Base-by-base conservation (phyloP, 2,113 vertebrate genomes). In the Cettia cetti region DNA sequence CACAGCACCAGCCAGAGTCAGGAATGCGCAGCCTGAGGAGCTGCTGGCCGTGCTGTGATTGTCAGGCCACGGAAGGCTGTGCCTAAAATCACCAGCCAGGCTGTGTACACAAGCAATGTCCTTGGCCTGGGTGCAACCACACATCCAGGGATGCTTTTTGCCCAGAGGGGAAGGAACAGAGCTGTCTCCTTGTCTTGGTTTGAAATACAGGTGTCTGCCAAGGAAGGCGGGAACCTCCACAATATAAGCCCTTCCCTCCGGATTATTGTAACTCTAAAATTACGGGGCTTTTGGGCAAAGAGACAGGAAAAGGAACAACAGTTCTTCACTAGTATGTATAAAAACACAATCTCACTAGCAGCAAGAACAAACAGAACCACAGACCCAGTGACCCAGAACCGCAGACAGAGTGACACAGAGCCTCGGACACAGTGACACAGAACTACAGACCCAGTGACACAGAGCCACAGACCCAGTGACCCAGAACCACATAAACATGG, bases 221-320 rank as follows among this genome's bases (percentile, higher is more conserved):
- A 37, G 63, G 33, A 37, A 37, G 33, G 33, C 1, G 0, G 33
- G n/a, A 68, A 33, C 8, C 28, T 22, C 17, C 22, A 57, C 14
- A 81, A 17, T 13, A 8, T 8, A 19, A 15, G 12, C 15, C 19
- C 12, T 30, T 42, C 26, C 19, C 33, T 35, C 24, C 0, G 2
- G 35, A 19, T 30, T n/a, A 37, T 18, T 19, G 0, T 35, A 53
- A 30, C 15, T 53, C 7, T 19, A 49, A 28, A 44, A 54, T 23
- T n/a, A n/a, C 0, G 2, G 47, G 13, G 30, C 23, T 78, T n/a
- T 52, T 0, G 4, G 47, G 19, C 7, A 42, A 22, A 63, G 23
- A 42, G 5, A n/a, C 1, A 5, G 30, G 18, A 28, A 63, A 63
- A 52, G 24, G 26, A 37, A 15, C 4, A 65, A 45, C 39, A 45